Base-by-base conservation (phyloP, 2,797 vertebrate species). In the Pangasius djambal region DNA sequence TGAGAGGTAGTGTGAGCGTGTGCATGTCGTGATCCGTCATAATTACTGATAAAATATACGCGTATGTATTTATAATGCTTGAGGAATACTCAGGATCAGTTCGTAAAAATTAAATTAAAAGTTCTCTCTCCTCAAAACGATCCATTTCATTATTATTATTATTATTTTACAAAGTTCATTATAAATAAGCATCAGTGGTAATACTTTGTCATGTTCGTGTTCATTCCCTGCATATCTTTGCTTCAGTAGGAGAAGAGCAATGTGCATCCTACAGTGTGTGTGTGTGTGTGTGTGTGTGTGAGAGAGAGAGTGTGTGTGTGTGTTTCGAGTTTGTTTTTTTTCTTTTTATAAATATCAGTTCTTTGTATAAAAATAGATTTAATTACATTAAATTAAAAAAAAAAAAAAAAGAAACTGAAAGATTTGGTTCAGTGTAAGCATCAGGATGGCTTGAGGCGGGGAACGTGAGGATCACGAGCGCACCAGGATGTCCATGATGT, bases 401-500 rank as follows among this genome's bases (percentile, higher is more conserved):
- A 85, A 88, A 85, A 88, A 77, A 77, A 44, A 44, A 44, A 44
- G 1, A 44, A 44, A 3, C 44, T 44, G 44, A 44, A 44, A 8
- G 44, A 8, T 77, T 88, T 79, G 44, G 59, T 87, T 50, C 87
- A 67, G 77, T 85, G 78, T 84, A 55, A 89, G 85, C 48, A 50
- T 83, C 6, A 59, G 37, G 89, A 86, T 86, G 86, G 91, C 72
- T 87, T 85, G 75, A 83, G 63, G 50, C 81, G 40, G 88, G 77
- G 57, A 72, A 25, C 12, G 63, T 52, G 67, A n/a, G 50, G 65
- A 92, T 97, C 94, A 97, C 75, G 96, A 96, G 90, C 93, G 95
- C 89, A 97, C 96, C 0, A 97, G 94, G 92, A 97, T 96, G 91
- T 97, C 96, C 96, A 97, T 97, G 87, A 97, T 97, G 94, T 97